Conservation (phyloP, 2,797 vertebrate species). For the Rhynchonycteris naso region DNA sequence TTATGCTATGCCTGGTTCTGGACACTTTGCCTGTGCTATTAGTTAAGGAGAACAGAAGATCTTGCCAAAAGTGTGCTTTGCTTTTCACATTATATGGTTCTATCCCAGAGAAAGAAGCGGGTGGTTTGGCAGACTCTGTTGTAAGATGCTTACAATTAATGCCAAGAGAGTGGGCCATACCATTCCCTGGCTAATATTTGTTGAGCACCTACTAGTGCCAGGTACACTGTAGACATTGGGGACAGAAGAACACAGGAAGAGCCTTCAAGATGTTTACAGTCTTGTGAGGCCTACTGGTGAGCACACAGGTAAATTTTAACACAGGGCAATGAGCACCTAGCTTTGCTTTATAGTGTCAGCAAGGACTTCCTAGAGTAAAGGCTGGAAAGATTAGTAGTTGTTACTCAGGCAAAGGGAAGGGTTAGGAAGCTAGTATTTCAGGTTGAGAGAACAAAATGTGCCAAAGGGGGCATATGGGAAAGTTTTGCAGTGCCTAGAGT, state of each 20-base stretch:
- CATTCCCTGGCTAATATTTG: background rate
- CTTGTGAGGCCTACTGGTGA: background rate
- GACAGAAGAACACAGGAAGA: background rate
- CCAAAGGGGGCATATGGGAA: background rate
- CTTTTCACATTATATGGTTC: conserved; percentile 23
- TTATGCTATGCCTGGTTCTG: background rate
- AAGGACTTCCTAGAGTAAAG: conserved; percentile 1
- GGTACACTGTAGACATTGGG: background rate
- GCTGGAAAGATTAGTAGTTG: background rate
- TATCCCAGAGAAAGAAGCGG: background rate
- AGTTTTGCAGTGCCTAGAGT: background rate
- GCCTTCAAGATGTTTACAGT: background rate
- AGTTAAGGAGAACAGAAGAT: background rate
- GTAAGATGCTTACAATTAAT: background rate
- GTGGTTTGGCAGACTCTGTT: background rate
- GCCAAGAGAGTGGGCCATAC: background rate
- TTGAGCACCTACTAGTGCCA: background rate
- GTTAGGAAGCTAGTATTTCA: background rate
- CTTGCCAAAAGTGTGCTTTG: background rate
- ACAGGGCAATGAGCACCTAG: background rate
- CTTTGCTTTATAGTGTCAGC: background rate
- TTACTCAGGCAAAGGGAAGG: background rate
- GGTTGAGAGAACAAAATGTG: background rate
- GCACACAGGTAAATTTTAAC: background rate
- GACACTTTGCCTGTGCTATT: background rate